These are phyloP conservation scores for Schizopygopsis malacanthus DNA, from an alignment of 2,797 vertebrate genomes.

Conservation along the genomic window DNA sequence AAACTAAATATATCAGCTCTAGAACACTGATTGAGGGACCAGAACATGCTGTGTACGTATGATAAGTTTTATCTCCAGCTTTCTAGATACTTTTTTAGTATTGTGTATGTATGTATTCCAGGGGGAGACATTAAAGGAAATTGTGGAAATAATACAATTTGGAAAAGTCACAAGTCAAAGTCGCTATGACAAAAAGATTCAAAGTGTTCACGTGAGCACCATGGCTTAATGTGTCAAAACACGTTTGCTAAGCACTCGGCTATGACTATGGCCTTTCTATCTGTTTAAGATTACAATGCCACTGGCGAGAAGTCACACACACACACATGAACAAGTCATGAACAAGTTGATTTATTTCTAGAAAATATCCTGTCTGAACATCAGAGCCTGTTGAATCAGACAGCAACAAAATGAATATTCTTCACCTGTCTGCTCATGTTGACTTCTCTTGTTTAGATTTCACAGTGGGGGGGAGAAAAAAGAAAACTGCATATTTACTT, in stretches of 20 bases:
- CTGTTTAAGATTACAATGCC: not conserved
- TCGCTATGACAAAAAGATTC: not conserved
- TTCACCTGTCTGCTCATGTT: conserved; percentile 85
- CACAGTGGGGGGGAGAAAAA: conserved; percentile 80
- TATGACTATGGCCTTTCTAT: not conserved
- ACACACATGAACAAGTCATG: not conserved
- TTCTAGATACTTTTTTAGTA: not conserved
- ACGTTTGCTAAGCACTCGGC: not conserved
- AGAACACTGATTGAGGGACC: not conserved
- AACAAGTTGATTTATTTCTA: conserved; percentile 21
- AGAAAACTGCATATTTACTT: conserved; percentile 86
- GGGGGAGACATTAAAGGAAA: not conserved
- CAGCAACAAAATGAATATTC: conserved; percentile 85
- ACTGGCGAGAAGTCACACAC: not conserved
- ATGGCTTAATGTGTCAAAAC: not conserved
- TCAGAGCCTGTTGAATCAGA: conserved; percentile 81
- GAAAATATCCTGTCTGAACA: conserved; percentile 56
- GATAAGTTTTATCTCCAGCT: not conserved
- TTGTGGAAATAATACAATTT: not conserved
- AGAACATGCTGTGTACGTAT: not conserved
- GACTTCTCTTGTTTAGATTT: conserved; percentile 86
- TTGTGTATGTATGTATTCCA: not conserved
- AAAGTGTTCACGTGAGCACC: not conserved
- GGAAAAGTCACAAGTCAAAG: conserved; percentile 1
- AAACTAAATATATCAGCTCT: not conserved